Evolutionary conservation across 2,113 vertebrate genomes (phyloP), one percentile per base, ranked within the genome.

Genomic region (Atrichornis clamosus): DNA sequence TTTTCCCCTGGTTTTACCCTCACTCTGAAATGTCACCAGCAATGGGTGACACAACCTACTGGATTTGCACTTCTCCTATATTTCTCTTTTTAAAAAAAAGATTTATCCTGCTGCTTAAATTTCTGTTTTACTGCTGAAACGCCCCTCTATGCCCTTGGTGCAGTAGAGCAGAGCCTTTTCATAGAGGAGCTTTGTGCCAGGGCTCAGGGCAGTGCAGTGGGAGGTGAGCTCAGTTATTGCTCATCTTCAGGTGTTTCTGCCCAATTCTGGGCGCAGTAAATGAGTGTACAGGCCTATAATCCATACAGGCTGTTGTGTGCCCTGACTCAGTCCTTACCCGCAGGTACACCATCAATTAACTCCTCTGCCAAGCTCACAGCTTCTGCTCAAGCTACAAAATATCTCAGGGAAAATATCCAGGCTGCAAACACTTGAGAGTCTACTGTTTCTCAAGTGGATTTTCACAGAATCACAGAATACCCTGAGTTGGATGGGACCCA

Each of bases 231-330:
- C 79, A 49, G 47, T 47, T 42, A 14, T 28, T 90, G 56, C 56
- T 70, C 55, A 11, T 63, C 67, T 39, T 46, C 39, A 14, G 42
- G 14, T 33, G 13, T 42, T 62, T 68, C 68, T 84, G 63, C 39
- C 39, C 46, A 35, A 2, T 49, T 49, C 60, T 76, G 33, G 58
- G 47, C 44, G 75, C 70, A 32, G 19, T 20, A 35, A 55, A 53
- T 12, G 24, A 26, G 35, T 2, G 7, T 19, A 17, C 2, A 27
- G 19, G 15, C 15, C 39, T 24, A 4, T 19, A n/a, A n/a, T 15
- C 67, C 17, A 1, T 2, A 1, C 1, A 7, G 44, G 32, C 8
- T 7, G 13, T 50, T 33, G 30, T 18, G 30, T 17, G 1, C 21
- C 11, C 67, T 39, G 41, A 17, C 50, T 50, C 56, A 21, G 3